phyloP scores from a whole-genome alignment of 2,113 vertebrate genomes.

The Alaudala cheleensis region DNA sequence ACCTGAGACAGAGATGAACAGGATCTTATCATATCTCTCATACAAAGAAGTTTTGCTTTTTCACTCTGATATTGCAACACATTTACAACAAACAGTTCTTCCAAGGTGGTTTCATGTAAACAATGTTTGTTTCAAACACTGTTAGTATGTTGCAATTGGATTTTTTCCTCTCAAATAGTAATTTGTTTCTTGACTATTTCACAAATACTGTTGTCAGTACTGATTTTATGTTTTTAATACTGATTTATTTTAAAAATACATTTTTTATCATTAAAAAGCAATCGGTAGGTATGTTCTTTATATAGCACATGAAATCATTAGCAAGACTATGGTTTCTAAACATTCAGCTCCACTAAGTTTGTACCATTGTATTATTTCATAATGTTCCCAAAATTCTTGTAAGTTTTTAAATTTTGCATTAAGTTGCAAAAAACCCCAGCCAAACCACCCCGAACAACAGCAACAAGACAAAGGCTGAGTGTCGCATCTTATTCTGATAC shows the following conservation, averaged over 20 bases:
- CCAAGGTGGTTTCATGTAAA: neutral
- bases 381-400: neutral
- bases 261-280: neutral
- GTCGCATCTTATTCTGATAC: neutral
- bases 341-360: neutral
- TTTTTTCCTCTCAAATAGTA: neutral
- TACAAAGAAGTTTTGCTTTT: neutral
- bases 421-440: rapidly evolving
- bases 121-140: neutral
- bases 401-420: neutral
- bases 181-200: neutral
- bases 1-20: neutral
- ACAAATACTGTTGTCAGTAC: neutral
- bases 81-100: neutral
- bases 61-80: neutral
- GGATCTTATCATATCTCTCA: neutral
- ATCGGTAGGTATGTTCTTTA: neutral
- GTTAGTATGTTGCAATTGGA: neutral
- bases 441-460: neutral
- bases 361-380: neutral
- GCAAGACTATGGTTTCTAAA: neutral
- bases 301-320: neutral
- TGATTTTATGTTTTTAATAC: neutral
- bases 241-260: neutral
- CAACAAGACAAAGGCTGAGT: neutral